These are phyloP conservation scores for Arge pagana DNA, from an alignment of 2,888 invertebrate species.

Conservation along the genomic window DNA sequence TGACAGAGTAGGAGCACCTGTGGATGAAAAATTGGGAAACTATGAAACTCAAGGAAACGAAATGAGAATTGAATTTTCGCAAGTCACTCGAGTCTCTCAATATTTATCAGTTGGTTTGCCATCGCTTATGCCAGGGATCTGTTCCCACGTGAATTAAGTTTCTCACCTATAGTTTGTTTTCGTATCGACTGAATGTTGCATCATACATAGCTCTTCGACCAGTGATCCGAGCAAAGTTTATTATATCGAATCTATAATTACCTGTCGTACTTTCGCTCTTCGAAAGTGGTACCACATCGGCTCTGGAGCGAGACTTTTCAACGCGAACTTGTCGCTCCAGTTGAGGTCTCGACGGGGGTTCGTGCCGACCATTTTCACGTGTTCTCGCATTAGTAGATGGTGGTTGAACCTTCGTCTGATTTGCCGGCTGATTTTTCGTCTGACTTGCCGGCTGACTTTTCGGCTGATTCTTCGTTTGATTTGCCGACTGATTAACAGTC, in stretches of 20 bases:
- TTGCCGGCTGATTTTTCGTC: constrained; percentile 5
- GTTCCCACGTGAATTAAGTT: too few relatives aligned
- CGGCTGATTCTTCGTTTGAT: constrained; percentile 18
- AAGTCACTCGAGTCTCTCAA: too few relatives aligned
- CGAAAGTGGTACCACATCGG: constrained; percentile 48
- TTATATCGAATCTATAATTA: too few relatives aligned
- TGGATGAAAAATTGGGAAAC: too few relatives aligned
- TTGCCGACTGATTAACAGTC: constrained; percentile 24
- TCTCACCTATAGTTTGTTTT: too few relatives aligned
- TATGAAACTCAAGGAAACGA: neutral
- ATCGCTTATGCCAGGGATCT: too few relatives aligned
- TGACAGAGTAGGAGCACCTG: constrained; percentile 55
- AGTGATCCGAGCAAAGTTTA: too few relatives aligned
- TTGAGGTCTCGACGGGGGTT: constrained; percentile 49
- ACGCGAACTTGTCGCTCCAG: constrained; percentile 54
- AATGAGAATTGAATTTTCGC: neutral
- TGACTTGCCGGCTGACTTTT: constrained; percentile 12
- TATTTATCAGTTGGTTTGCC: too few relatives aligned
- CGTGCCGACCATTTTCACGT: constrained; percentile 53
- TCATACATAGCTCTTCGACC: too few relatives aligned
- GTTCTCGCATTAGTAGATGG: constrained; percentile 41
- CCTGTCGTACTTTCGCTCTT: constrained; percentile 56
- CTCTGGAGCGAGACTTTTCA: constrained; percentile 52
- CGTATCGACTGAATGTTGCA: too few relatives aligned
- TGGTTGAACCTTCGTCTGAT: constrained; percentile 3